Base-by-base conservation (phyloP, 2,797 vertebrate genomes). In the Botia almorhae region DNA sequence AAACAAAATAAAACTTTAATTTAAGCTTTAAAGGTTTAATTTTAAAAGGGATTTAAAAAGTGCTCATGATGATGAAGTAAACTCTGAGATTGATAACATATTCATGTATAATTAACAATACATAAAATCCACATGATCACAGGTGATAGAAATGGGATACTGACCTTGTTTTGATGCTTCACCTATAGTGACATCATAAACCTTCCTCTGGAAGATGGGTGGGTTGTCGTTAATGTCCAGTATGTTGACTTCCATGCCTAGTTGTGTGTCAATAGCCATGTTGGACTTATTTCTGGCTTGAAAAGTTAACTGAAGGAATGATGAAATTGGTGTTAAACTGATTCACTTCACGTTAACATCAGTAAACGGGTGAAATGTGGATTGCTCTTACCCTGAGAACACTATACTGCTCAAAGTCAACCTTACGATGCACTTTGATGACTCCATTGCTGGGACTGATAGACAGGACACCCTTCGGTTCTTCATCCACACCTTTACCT, bases 151-250 rank as follows among this genome's bases (percentile, higher is more conserved):
- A 73, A 46, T 19, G 53, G 12, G 19, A 48, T 23, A 53, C 69
- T 78, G 86, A 93, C 93, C 93, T 90, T 94, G 92, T 36, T 23
- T 0, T 0, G 2, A 6, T 48, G 83, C 73, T 74, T 93, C 91
- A 14, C 69, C n/a, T 10, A 89, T 36, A 0, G 11, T 83, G 56
- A 89, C 19, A 55, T 91, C 76, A 85, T 90, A 93, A n/a, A 86
- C 29, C 63, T 79, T 55, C 0, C 0, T 84, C 21, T 39, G 53
- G 77, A 94, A 94, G 21, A 11, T 21, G 0, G 93, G 93, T 4
- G 90, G 88, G 85, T 94, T 93, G 88, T 94, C 93, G 12, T 94
- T 94, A 79, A 94, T 91, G 87, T 94, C 93, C 33, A 48, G 6
- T 70, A 94, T 88, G 39, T 46, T 13, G 58, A 94, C 85, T 64